Evolutionary conservation across 2,888 invertebrate species (phyloP), one percentile per base, ranked within the genome.

Genomic region (Xestia ashworthii): DNA sequence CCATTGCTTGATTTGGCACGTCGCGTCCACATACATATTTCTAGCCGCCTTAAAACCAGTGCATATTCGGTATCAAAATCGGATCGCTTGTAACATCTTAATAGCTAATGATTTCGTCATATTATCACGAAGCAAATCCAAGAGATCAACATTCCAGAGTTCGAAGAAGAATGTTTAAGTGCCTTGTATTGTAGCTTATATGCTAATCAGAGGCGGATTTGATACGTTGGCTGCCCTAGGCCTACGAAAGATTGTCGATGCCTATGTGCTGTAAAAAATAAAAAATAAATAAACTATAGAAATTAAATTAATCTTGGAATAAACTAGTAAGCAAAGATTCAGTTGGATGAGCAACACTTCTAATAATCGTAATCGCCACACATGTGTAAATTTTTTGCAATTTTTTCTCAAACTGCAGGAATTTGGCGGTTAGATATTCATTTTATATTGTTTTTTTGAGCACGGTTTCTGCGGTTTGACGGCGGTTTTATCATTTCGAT

Each of bases 381-480:
- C n/a, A n/a, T n/a, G n/a, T n/a, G n/a, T n/a, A n/a, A n/a, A n/a
- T n/a, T n/a, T n/a, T n/a, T n/a, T n/a, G n/a, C n/a, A n/a, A n/a
- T n/a, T n/a, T n/a, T n/a, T n/a, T 12, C 65, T 78, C 6, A 72
- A 38, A 55, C 41, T 38, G 38, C 55, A 78, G 22, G 64, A 64
- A 83, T 69, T 83, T 38, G 50, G 50, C 16, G 55, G 62, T 77
- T 44, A 50, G 25, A 58, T 41, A 48, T 25, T 9, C n/a, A 41
- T 6, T 48, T 22, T n/a, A 60, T 48, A 19, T 32, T 58, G 16
- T 48, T 38, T 64, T 50, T 58, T 25, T 32, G 38, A 16, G 58
- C 50, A 83, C 64, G 58, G 55, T 78, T 78, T 64, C 69, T 83
- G 83, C 68, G 83, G 83, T 80, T 80, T 69, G 38, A 50, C 38